Conservation (phyloP, 2,888 invertebrate genomes). For the Marasmarcha lunaedactyla region DNA sequence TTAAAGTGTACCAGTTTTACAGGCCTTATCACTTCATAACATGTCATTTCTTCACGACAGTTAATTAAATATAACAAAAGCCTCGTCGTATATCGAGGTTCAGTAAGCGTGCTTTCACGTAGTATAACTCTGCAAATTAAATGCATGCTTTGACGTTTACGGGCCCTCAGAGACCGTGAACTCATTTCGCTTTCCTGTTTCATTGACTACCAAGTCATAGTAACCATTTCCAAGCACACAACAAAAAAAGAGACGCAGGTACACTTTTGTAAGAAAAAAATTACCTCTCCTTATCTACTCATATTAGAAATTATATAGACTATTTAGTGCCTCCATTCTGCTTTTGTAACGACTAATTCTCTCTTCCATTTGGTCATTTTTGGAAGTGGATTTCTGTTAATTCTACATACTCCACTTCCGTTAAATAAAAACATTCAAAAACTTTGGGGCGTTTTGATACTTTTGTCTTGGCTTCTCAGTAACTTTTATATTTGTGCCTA, state of each 20-base stretch:
- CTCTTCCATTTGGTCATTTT: neutral
- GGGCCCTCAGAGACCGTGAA: slow-evolving; percentile 40
- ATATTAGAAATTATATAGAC: neutral
- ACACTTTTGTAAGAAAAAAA: neutral
- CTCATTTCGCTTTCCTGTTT: slow-evolving; percentile 45
- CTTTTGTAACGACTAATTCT: neutral
- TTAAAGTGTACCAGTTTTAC: too few relatives aligned
- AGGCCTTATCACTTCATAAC: neutral
- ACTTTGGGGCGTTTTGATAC: too few relatives aligned
- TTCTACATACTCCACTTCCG: too few relatives aligned
- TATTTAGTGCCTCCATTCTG: too few relatives aligned
- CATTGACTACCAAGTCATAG: neutral
- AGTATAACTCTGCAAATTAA: slow-evolving; percentile 40
- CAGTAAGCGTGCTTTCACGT: too few relatives aligned
- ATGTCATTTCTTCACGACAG: neutral
- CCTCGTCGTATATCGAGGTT: too few relatives aligned
- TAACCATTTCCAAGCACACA: neutral
- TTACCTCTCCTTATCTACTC: neutral
- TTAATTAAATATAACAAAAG: too few relatives aligned
- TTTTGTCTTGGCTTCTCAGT: too few relatives aligned
- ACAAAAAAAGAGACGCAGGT: neutral
- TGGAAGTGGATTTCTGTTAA: neutral
- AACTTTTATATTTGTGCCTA: too few relatives aligned
- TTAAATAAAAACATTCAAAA: too few relatives aligned
- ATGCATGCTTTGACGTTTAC: slow-evolving; percentile 57